Percentiles rank a stretch among this genome's conserved stretches.
phyloP scores from a whole-genome alignment of 2,797 vertebrate genomes.

The Phalloptychus januarius region DNA sequence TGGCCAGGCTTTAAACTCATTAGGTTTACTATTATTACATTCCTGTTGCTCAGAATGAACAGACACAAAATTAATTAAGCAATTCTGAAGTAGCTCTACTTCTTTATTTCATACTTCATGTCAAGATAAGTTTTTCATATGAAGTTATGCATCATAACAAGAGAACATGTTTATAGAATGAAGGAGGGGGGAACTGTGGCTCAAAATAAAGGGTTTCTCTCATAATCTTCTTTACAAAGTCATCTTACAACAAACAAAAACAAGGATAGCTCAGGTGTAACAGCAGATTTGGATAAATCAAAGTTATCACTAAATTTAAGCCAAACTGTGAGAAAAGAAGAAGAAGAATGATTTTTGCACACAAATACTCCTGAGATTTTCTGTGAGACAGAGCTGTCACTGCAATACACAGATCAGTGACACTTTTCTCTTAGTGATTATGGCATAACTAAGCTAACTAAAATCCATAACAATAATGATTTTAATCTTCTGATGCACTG shows the following conservation, averaged over 20 bases:
- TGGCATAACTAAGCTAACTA: constrained; percentile 7
- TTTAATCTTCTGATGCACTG: constrained; percentile 15
- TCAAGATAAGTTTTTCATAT: constrained; percentile 75
- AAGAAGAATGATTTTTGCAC: constrained; percentile 68
- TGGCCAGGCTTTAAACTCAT: too few relatives aligned
- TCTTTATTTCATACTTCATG: constrained; percentile 81
- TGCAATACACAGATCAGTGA: constrained; percentile 3
- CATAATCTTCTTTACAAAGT: constrained; percentile 80
- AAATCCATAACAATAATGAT: neutral
- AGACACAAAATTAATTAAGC: constrained; percentile 6
- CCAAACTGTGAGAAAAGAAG: constrained; percentile 54
- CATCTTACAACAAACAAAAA: constrained; percentile 71
- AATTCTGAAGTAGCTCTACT: constrained; percentile 54
- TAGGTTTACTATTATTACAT: neutral
- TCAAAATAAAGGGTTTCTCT: constrained; percentile 83
- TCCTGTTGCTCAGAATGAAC: neutral
- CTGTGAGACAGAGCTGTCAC: constrained; percentile 43
- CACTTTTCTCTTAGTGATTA: neutral
- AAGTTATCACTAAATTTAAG: constrained; percentile 53
- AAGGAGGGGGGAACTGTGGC: constrained; percentile 61
- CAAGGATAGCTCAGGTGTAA: constrained; percentile 60
- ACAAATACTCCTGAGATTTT: constrained; percentile 80
- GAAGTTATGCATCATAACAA: constrained; percentile 74
- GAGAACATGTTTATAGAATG: constrained; percentile 63
- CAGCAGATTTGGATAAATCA: constrained; percentile 64